Conservation (phyloP, 2,113 vertebrate species). For the Meles meles region DNA sequence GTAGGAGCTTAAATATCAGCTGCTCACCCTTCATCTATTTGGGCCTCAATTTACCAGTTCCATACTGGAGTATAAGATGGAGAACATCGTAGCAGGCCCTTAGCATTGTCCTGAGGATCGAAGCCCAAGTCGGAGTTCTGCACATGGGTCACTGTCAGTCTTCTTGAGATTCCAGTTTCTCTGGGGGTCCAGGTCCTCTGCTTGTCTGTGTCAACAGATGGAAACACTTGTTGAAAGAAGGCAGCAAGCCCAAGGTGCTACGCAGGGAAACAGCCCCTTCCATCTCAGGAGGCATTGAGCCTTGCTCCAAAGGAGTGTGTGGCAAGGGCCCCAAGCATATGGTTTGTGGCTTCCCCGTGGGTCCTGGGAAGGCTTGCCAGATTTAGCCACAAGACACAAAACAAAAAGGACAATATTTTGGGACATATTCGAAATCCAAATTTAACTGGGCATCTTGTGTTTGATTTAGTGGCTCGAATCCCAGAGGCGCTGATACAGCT, state of each 20-base stretch:
- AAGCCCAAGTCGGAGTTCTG: background rate
- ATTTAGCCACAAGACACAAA: background rate
- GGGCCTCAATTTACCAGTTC: background rate
- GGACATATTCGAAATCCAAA: background rate
- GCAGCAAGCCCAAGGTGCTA: background rate
- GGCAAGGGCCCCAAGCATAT: background rate
- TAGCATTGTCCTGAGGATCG: accelerated
- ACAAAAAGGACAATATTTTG: background rate
- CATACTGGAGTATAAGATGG: too few species aligned
- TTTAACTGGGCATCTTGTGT: background rate
- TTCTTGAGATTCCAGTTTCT: background rate
- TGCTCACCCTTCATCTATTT: background rate
- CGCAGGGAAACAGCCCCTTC: background rate
- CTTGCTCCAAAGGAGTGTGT: background rate
- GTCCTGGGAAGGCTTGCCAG: background rate
- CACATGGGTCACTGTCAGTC: background rate
- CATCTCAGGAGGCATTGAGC: background rate
- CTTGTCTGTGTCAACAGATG: background rate
- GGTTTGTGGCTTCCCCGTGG: background rate
- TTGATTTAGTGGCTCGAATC: background rate
- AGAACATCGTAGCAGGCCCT: background rate
- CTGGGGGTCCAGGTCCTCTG: background rate
- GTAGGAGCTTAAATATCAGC: background rate
- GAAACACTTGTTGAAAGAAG: background rate
- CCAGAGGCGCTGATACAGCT: accelerated